Conservation (phyloP, 2,113 vertebrate genomes). For the Dicrurus megarhynchus region DNA sequence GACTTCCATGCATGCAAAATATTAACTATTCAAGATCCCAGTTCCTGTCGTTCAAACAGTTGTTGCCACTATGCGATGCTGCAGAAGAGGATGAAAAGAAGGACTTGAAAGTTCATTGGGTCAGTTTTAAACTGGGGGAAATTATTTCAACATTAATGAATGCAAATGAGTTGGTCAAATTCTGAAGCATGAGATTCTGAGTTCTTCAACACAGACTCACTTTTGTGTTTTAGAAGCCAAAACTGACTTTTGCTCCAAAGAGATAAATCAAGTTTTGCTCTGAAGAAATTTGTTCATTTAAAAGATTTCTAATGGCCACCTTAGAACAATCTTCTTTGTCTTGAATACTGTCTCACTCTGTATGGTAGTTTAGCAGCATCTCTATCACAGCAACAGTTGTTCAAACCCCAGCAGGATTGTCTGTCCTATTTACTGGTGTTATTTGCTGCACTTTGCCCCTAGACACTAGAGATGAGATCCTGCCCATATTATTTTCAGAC, state of each 20-base stretch:
- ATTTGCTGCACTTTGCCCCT: neutral
- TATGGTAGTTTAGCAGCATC: neutral
- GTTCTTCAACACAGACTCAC: neutral
- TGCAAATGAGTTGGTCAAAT: neutral
- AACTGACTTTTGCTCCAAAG: neutral
- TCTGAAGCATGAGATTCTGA: neutral
- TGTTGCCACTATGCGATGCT: neutral
- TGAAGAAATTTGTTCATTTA: neutral
- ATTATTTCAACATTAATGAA: neutral
- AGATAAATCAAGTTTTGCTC: neutral
- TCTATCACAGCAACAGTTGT: neutral
- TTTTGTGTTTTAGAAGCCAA: neutral
- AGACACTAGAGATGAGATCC: neutral
- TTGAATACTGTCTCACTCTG: neutral
- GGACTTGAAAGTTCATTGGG: neutral
- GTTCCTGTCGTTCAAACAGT: neutral
- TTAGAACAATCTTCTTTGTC: neutral
- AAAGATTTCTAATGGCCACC: neutral
- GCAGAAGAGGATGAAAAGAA: neutral
- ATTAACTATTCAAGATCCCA: neutral
- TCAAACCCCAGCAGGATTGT: neutral
- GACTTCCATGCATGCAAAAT: neutral
- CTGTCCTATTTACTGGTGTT: neutral
- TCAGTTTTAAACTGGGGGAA: neutral
- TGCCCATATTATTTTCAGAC: neutral